phyloP scores from a whole-genome alignment of 2,888 invertebrate genomes.

The Hypselothyrea guttata region DNA sequence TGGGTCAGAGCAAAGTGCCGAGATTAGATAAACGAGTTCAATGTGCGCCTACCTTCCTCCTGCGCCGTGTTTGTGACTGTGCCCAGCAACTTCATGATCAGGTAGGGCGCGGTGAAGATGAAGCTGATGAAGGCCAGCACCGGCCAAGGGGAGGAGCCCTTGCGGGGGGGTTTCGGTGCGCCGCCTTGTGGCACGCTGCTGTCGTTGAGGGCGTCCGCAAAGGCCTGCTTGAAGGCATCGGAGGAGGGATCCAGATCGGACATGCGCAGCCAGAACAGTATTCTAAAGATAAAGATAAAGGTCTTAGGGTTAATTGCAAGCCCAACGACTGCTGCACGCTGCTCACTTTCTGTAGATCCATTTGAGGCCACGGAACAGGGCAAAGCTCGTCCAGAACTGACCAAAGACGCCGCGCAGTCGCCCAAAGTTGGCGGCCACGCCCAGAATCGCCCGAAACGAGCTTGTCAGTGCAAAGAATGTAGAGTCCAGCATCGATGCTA shows the following conservation, averaged over 20 bases:
- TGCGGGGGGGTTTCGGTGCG: conserved; percentile 71
- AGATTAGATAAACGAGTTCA: conserved; percentile 59
- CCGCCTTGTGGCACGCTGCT: conserved; percentile 57
- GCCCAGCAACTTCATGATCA: conserved; percentile 91
- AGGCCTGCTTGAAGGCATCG: conserved; percentile 83
- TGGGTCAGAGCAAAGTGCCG: conserved; percentile 49
- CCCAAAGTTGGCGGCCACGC: conserved; percentile 97
- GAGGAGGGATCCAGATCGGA: conserved; percentile 81
- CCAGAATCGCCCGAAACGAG: conserved; percentile 96
- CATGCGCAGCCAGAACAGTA: conserved; percentile 79
- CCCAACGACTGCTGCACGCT: too few relatives aligned
- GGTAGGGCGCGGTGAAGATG: conserved; percentile 94
- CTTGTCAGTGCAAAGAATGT: conserved; percentile 97
- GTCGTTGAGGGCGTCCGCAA: conserved; percentile 80
- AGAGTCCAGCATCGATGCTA: conserved; percentile 98
- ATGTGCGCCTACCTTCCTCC: conserved; percentile 84
- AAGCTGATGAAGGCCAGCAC: conserved; percentile 94
- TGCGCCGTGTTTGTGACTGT: conserved; percentile 83
- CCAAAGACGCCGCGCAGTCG: conserved; percentile 91
- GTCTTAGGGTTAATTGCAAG: too few relatives aligned
- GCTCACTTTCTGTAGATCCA: conserved; percentile 89
- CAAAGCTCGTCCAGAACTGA: conserved; percentile 93
- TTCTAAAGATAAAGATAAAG: conserved; percentile 49
- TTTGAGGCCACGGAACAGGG: conserved; percentile 89
- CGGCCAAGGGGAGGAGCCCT: conserved; percentile 89